Conservation (phyloP, 2,797 vertebrate species). For the Schizothorax lantsangensis region DNA sequence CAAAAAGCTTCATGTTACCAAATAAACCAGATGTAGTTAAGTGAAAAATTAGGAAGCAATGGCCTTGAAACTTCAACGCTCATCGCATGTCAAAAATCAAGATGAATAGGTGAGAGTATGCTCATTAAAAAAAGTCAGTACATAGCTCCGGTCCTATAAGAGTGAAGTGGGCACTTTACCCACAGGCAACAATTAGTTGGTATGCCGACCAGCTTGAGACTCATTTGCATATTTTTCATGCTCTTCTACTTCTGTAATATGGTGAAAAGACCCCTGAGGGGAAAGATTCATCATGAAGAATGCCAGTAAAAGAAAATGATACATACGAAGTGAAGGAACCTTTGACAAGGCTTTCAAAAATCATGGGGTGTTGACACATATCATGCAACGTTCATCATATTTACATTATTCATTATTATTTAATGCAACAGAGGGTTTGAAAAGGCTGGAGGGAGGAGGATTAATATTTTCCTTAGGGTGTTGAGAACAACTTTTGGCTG, state of each 20-base stretch:
- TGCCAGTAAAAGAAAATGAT: slow-evolving; percentile 33
- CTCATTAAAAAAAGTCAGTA: slow-evolving; percentile 35
- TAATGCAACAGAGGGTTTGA: neutral
- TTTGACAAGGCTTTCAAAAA: slow-evolving; percentile 14
- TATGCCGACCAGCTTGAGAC: slow-evolving; percentile 52
- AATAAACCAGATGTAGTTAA: neutral
- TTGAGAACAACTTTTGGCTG: neutral
- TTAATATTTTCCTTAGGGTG: neutral
- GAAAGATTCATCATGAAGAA: slow-evolving; percentile 50
- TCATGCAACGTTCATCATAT: neutral
- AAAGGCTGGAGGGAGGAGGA: neutral
- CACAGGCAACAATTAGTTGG: slow-evolving; percentile 54
- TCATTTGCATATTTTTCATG: slow-evolving; percentile 70
- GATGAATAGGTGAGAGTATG: slow-evolving; percentile 31
- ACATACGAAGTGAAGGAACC: neutral
- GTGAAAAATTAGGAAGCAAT: neutral
- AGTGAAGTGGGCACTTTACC: slow-evolving; percentile 38
- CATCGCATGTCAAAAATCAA: slow-evolving; percentile 12
- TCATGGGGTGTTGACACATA: neutral
- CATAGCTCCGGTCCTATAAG: slow-evolving; percentile 11
- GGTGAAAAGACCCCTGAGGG: slow-evolving; percentile 59
- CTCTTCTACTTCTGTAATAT: slow-evolving; percentile 59
- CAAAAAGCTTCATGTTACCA: slow-evolving; percentile 3
- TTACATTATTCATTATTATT: slow-evolving; percentile 10
- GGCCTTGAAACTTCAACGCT: neutral